Percentiles rank a stretch among this genome's conserved stretches.
phyloP scores from a whole-genome alignment of 2,888 invertebrate genomes.

The Scrobipalpa costella region DNA sequence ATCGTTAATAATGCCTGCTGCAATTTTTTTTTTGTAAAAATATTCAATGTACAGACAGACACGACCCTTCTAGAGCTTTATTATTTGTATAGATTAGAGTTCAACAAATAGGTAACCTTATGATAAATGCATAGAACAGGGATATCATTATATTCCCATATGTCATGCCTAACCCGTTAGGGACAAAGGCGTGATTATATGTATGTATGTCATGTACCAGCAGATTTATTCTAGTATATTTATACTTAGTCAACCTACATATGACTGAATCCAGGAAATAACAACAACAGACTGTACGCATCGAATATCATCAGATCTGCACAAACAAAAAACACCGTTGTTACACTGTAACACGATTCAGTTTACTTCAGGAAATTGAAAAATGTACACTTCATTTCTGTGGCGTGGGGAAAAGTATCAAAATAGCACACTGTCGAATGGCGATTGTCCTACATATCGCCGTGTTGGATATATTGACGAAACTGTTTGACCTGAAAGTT shows the following conservation, averaged over 20 bases:
- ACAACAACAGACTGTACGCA: neutral
- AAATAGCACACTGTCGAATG: conserved; percentile 9
- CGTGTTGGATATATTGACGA: conserved; percentile 14
- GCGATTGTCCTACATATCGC: conserved; percentile 19
- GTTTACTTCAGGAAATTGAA: neutral
- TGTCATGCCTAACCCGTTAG: no score
- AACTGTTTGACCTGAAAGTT: conserved; percentile 14
- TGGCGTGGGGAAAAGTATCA: neutral
- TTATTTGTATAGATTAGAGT: no score
- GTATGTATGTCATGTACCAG: no score
- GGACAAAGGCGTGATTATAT: no score
- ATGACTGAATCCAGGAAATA: conserved; percentile 8
- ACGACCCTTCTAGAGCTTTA: no score
- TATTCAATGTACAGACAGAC: no score
- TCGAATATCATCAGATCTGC: neutral
- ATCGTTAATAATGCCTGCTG: no score
- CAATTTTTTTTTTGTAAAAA: no score
- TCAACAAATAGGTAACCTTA: no score
- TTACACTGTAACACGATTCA: conserved; percentile 11
- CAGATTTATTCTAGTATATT: neutral
- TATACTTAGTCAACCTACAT: neutral
- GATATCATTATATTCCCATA: no score
- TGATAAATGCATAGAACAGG: no score
- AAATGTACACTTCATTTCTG: conserved; percentile 15
- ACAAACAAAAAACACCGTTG: conserved; percentile 22